Evolutionary conservation across 2,888 invertebrate species (phyloP).

Genomic region (Drosophila testacea): DNA sequence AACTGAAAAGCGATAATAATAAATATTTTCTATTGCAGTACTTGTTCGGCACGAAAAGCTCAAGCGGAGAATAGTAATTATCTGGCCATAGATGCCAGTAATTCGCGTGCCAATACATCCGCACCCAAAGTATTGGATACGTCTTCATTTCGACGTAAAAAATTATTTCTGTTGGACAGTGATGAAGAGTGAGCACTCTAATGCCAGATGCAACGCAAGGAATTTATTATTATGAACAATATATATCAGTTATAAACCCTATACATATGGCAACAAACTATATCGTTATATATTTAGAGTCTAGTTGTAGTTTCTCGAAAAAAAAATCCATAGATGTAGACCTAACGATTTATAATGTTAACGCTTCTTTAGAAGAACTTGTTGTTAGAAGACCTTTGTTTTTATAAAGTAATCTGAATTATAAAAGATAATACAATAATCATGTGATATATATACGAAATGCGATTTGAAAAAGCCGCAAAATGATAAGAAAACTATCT

Average conservation of each 20-base stretch:
- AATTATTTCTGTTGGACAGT: slow-evolving; percentile 78
- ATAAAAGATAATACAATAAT: slow-evolving; percentile 67
- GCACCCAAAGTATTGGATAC: slow-evolving; percentile 69
- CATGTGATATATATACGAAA: slow-evolving; percentile 75
- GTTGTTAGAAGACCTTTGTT: slow-evolving; percentile 60
- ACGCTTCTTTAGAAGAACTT: slow-evolving; percentile 77
- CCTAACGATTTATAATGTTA: slow-evolving; percentile 72
- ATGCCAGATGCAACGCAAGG: slow-evolving; percentile 37
- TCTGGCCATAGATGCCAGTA: slow-evolving; percentile 13
- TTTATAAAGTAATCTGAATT: slow-evolving; percentile 58
- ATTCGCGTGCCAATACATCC: slow-evolving; percentile 37
- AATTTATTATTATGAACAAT: slow-evolving; percentile 54
- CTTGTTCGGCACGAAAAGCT: slow-evolving; percentile 35
- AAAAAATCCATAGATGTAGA: slow-evolving; percentile 56
- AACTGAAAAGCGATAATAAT: not conserved
- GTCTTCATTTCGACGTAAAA: slow-evolving; percentile 81
- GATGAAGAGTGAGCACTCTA: slow-evolving; percentile 73
- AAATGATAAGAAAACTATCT: slow-evolving; percentile 35
- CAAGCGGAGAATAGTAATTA: slow-evolving; percentile 21
- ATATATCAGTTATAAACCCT: slow-evolving; percentile 60
- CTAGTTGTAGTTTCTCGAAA: slow-evolving; percentile 56
- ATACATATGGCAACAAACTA: slow-evolving; percentile 65
- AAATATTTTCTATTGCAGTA: slow-evolving; percentile 18
- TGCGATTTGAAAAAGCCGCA: slow-evolving; percentile 67
- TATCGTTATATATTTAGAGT: slow-evolving; percentile 56